These are phyloP conservation scores for Hirtodrosophila trivittata DNA, from an alignment of 2,888 invertebrate species.

Conservation along the genomic window DNA sequence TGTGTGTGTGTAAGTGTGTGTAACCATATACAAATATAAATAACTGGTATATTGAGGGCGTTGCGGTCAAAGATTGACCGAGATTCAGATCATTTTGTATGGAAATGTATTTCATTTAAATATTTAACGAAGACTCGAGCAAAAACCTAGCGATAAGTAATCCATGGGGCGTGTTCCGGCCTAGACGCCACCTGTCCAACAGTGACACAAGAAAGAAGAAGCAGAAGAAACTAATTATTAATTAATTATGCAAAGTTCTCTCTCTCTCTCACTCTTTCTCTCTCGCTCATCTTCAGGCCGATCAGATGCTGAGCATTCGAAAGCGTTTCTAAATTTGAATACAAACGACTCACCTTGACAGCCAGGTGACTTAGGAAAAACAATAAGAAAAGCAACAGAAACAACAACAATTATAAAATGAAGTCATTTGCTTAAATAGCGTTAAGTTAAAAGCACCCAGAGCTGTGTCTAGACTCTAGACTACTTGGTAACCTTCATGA, in stretches of 20 bases:
- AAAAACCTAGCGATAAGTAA: slow-evolving; percentile 22
- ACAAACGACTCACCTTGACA: slow-evolving; percentile 50
- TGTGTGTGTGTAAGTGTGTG: too few species aligned
- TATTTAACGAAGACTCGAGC: slow-evolving; percentile 49
- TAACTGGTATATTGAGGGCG: too few species aligned
- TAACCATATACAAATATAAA: background rate
- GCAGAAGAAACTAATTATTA: slow-evolving; percentile 54
- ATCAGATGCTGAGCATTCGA: slow-evolving; percentile 15
- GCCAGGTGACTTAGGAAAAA: slow-evolving; percentile 19
- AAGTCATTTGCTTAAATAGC: slow-evolving; percentile 48
- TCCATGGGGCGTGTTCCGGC: slow-evolving; percentile 27
- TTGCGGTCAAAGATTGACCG: too few species aligned
- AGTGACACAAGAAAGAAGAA: slow-evolving; percentile 14
- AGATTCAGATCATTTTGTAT: background rate
- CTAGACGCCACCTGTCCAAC: slow-evolving; percentile 49
- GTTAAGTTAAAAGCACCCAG: slow-evolving; percentile 15
- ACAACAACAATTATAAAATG: slow-evolving; percentile 17
- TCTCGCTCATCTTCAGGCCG: background rate
- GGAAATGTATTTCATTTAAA: slow-evolving; percentile 53
- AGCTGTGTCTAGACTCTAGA: slow-evolving; percentile 9
- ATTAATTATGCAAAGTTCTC: slow-evolving; percentile 73
- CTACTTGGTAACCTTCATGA: slow-evolving; percentile 3
- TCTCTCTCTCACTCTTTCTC: background rate
- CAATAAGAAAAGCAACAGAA: slow-evolving; percentile 16
- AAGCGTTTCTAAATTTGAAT: slow-evolving; percentile 40